Conservation (phyloP, 2,888 invertebrate species). For the Habrosyne pyritoides region DNA sequence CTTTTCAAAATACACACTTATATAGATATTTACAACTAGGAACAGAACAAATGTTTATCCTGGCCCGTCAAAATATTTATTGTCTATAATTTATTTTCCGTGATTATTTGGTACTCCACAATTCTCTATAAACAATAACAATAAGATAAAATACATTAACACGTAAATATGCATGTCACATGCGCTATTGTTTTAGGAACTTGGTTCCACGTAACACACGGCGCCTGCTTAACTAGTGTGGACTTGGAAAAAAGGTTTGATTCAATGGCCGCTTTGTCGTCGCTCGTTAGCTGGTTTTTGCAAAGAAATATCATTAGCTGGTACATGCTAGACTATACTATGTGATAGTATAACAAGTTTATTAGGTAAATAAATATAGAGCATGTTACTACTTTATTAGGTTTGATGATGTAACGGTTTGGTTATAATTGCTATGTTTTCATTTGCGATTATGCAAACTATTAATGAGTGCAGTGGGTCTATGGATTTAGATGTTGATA, state of each 20-base stretch:
- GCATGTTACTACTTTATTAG: background rate
- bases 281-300: slow-evolving; percentile 31
- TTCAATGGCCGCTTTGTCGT: slow-evolving; percentile 26
- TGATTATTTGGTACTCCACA: no score
- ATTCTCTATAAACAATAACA: background rate
- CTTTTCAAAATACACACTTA: no score
- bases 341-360: background rate
- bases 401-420: background rate
- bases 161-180: background rate
- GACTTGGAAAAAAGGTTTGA: slow-evolving; percentile 33
- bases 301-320: slow-evolving; percentile 29
- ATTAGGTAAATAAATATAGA: background rate
- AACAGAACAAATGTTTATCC: no score
- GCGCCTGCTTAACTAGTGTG: slow-evolving; percentile 24
- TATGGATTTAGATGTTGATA: no score
- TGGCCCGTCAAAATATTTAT: no score
- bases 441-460: no score
- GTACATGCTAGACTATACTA: slow-evolving; percentile 11
- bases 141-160: background rate
- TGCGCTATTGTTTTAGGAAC: slow-evolving; percentile 14
- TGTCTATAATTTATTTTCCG: no score
- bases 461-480: no score
- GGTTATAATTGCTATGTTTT: no score
- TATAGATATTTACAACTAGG: no score
- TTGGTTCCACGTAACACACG: slow-evolving; percentile 16